Evolutionary conservation across 1,140 invertebrate genomes (phyloP), one percentile per base, ranked within the genome.

Genomic region (Zelostemma sp.): DNA sequence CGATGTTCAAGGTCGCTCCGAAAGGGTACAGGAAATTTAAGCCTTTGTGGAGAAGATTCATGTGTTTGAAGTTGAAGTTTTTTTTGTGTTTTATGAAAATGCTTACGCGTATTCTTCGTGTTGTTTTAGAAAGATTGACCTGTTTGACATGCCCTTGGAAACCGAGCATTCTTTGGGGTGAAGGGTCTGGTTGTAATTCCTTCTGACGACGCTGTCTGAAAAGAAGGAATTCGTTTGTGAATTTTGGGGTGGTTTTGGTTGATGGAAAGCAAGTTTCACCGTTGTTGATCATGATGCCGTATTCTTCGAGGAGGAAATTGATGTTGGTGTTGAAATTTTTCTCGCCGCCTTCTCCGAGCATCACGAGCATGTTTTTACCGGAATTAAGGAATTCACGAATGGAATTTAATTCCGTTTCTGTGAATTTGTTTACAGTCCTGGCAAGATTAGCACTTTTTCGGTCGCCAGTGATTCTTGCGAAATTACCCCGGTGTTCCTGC

Each of bases 141-240:
- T 88, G 79, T 96, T 96, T 11, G 95, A 85, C 35, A 97, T 89
- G 12, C 95, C 95, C 86, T 95, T 94, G 1, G 90, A 60, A 79
- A 99, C 90, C 41, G 95, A 89, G 76, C 95, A 97, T 86, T 99
- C 98, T 83, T 99, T 99, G 6, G 98, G 98, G 84, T 99, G 96
- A 78, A 97, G 96, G 81, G 97, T 99, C 86, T 98, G 98, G 86
- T 96, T 96, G 77, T 97, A 99, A 75, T 96, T 94, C 14, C 97
- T 96, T 50, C 98, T 88, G 6, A 99, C 91, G 1, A 99, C 95
- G 76, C 91, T 92, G 87, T 99, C 97, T 97, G 73, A n/a, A n/a
- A n/a, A n/a, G n/a, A n/a, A n/a, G n/a, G n/a, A n/a, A n/a, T n/a
- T n/a, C n/a, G n/a, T n/a, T n/a, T n/a, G n/a, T n/a, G n/a, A n/a